phyloP scores from a whole-genome alignment of 2,797 vertebrate species.

The Spinibarbus caldwelli region DNA sequence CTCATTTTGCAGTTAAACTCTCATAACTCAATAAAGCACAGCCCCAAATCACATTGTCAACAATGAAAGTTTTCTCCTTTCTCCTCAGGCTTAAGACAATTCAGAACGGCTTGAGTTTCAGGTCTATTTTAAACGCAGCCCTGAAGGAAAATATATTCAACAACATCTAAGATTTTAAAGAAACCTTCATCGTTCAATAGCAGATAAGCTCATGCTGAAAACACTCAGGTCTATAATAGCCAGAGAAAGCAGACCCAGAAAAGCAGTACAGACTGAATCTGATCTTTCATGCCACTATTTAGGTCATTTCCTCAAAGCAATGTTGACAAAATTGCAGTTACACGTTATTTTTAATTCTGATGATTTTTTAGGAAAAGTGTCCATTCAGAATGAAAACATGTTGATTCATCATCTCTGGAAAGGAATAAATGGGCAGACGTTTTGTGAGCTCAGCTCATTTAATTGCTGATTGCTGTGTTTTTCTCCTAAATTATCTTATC shows the following conservation, averaged over 20 bases:
- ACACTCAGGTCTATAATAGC: not conserved
- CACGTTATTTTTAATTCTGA: not conserved
- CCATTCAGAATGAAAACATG: not conserved
- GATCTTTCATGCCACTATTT: not conserved
- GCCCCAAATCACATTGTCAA: slow-evolving; percentile 27
- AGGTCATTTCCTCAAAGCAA: not conserved
- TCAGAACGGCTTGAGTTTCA: not conserved
- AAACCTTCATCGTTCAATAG: not conserved
- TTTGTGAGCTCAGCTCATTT: not conserved
- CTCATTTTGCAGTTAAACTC: slow-evolving; percentile 60
- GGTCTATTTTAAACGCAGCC: not conserved
- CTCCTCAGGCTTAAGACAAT: slow-evolving; percentile 58
- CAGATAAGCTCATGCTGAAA: not conserved
- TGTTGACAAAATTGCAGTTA: not conserved
- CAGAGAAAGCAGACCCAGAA: not conserved
- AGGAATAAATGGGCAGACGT: not conserved
- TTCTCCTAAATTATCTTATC: not conserved
- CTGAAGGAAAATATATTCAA: not conserved
- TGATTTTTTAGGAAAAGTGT: not conserved
- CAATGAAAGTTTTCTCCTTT: slow-evolving; percentile 50
- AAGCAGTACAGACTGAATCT: not conserved
- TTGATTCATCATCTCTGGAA: not conserved
- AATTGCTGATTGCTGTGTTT: not conserved
- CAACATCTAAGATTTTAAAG: not conserved
- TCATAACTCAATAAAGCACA: slow-evolving; percentile 64